Percentiles rank a stretch among this genome's conserved stretches.
These are phyloP conservation scores for Tetraneura akinire DNA, from an alignment of 1,140 invertebrate species.

Conservation along the genomic window DNA sequence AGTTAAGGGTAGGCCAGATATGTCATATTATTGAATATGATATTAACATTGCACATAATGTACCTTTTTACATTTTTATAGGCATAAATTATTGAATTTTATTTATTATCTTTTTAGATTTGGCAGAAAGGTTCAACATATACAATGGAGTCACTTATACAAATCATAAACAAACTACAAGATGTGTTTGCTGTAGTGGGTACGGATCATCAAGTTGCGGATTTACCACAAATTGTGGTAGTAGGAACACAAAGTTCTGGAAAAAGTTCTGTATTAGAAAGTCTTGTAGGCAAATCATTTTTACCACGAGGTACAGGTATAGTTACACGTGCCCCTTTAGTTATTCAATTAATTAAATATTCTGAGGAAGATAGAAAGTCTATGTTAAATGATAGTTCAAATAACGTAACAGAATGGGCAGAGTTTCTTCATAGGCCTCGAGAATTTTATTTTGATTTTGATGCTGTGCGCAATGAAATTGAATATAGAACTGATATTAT, in stretches of 20 bases:
- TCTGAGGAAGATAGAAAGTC: background rate
- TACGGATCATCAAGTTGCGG: constrained; percentile 45
- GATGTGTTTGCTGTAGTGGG: background rate
- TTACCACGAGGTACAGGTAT: constrained; percentile 54
- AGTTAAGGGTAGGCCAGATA: too few species aligned
- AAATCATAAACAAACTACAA: too few species aligned
- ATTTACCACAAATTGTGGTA: constrained; percentile 50
- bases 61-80: too few species aligned
- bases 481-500: constrained; percentile 72
- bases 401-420: constrained; percentile 71
- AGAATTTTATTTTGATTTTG: constrained; percentile 70
- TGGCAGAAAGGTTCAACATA: too few species aligned
- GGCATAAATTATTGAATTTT: too few species aligned
- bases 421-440: constrained; percentile 73
- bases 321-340: constrained; percentile 53
- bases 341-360: constrained; percentile 51
- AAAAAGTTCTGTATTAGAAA: constrained; percentile 56
- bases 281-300: constrained; percentile 53
- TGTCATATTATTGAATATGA: too few species aligned
- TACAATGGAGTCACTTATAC: too few species aligned
- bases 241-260: constrained; percentile 59
- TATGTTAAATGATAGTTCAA: constrained; percentile 59
- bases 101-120: too few species aligned
- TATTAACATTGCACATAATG: too few species aligned
- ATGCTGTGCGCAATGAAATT: constrained; percentile 71